Conservation (phyloP, 2,113 vertebrate genomes). For the Bubo bubo region DNA sequence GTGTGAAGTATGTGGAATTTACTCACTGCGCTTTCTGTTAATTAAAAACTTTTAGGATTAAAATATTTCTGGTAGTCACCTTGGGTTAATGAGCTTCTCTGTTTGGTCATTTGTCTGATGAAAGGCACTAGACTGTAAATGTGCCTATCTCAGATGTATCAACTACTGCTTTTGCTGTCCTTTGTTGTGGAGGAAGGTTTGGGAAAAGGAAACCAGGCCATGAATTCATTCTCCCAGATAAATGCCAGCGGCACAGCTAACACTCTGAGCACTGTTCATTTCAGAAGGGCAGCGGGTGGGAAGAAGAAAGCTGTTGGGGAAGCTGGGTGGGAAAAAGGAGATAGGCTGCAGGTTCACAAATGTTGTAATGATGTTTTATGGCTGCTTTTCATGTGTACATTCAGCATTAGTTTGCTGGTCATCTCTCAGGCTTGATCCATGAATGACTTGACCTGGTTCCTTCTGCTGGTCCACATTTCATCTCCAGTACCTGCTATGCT, state of each 20-base stretch:
- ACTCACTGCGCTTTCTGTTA: not conserved
- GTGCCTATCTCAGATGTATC: not conserved
- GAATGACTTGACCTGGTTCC: not conserved
- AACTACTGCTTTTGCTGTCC: not conserved
- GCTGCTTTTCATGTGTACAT: not conserved
- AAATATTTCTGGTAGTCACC: not conserved
- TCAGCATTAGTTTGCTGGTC: not conserved
- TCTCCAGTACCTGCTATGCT: not conserved
- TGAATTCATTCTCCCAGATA: not conserved
- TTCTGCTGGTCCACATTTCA: not conserved
- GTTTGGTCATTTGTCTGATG: not conserved
- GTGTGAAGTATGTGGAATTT: not conserved
- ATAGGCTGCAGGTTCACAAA: not conserved
- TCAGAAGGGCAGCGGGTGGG: not conserved
- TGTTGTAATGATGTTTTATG: not conserved
- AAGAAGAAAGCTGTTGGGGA: not conserved
- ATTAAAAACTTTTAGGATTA: not conserved
- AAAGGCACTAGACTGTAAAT: not conserved
- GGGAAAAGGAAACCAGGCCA: not conserved
- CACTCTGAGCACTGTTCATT: not conserved
- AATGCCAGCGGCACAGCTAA: not conserved
- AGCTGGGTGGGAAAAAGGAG: not conserved
- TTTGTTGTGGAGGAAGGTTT: not conserved
- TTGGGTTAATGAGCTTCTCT: not conserved
- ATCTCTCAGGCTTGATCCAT: not conserved